Base-by-base conservation (phyloP, 1,140 invertebrate genomes). In the Procambarus clarkii region DNA sequence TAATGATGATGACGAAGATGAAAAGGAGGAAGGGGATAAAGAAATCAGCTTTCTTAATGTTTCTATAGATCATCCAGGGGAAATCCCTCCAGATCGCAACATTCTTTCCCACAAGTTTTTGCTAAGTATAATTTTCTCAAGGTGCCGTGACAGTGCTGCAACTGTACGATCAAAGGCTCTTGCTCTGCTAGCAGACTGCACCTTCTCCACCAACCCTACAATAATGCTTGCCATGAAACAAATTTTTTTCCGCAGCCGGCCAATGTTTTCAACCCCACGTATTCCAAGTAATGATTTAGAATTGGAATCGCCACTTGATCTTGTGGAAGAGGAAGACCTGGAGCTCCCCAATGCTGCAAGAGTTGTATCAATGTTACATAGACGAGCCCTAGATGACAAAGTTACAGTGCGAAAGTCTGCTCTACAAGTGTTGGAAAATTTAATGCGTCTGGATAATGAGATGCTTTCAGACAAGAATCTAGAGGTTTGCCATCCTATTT, bases 131-230 rank as follows among this genome's bases (percentile, higher is more conserved):
- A 94, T 96, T 46, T 93, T 96, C 64, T 94, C 94, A 11, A 94
- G 95, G 64, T 96, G 95, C 92, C 94, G 94, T 48, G 96, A 97
- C 94, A 93, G 93, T 9, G 96, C 96, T 15, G 95, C 95, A 50
- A 95, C 95, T 94, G 95, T 96, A 8, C 94, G 96, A 92, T 95
- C 96, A 3, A 95, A 95, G 94, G 96, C 96, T 1, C 94, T 96
- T 92, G 93, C 94, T 0, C 95, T 95, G n/a, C 93, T 96, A 11
- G 94, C 95, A 0, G 95, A 95, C 54, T 95, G 95, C 87, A 94
- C 95, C 1, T 94, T 94, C 3, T 94, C 94, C 8, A 93, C 93
- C 3, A 94, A 95, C 78, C 93, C 92, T 44, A 92, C 89, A 7
- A 93, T 95, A 13, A 93, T 92, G 46, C 92, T 92, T 11, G 94